These are phyloP conservation scores for Aphrocallistes beatrix DNA, from an alignment of 37 sponge, comb jelly and placozoan genomes.

Conservation along the genomic window DNA sequence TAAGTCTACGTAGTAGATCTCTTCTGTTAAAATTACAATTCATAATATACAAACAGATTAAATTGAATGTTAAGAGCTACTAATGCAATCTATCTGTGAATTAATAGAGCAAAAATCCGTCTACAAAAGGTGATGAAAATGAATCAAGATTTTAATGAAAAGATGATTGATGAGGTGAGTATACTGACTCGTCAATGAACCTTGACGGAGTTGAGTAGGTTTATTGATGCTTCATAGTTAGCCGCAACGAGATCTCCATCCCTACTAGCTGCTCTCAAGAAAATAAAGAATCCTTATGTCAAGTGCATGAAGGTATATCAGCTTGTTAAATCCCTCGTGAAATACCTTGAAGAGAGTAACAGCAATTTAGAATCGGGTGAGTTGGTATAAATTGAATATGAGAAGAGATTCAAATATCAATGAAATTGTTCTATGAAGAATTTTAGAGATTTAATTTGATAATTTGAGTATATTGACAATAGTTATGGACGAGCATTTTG, in stretches of 20 bases:
- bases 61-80: neutral
- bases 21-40: neutral
- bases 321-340: slow-evolving; percentile 19
- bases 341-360: slow-evolving; percentile 18
- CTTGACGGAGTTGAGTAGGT: too few species aligned
- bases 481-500: too few species aligned
- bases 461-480: too few species aligned
- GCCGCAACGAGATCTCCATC: slow-evolving; percentile 49
- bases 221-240: too few species aligned
- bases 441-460: too few species aligned
- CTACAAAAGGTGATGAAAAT: slow-evolving; percentile 34
- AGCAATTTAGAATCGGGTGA: neutral
- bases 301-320: slow-evolving; percentile 37
- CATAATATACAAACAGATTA: too few species aligned
- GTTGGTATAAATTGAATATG: too few species aligned
- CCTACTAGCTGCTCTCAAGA: slow-evolving; percentile 40
- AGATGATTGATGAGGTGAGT: slow-evolving; percentile 22
- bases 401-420: too few species aligned
- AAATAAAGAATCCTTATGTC: slow-evolving; percentile 44
- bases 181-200: neutral
- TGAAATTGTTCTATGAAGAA: too few species aligned
- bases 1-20: neutral
- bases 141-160: slow-evolving; percentile 25
- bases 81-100: neutral
- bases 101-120: slow-evolving; percentile 15